These are phyloP conservation scores for Polypterus bichir DNA, from an alignment of 2,113 vertebrate species.

Conservation along the genomic window DNA sequence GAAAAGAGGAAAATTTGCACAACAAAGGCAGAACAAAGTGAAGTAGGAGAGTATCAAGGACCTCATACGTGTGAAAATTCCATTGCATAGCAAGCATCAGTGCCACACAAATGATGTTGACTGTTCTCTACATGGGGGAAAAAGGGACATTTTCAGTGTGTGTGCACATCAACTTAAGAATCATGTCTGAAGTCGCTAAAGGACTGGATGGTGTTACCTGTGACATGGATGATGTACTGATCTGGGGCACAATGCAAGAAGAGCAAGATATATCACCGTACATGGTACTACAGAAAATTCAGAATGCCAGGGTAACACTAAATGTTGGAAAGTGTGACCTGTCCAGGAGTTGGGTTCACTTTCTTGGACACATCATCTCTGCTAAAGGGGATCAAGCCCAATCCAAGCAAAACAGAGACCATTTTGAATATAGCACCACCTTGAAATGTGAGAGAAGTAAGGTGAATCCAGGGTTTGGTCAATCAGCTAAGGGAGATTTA, in stretches of 20 bases:
- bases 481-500: too few relatives aligned
- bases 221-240: conserved; percentile 13
- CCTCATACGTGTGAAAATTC: background rate
- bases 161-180: background rate
- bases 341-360: too few relatives aligned
- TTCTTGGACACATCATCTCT: too few relatives aligned
- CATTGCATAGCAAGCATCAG: background rate
- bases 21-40: background rate
- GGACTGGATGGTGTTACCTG: background rate
- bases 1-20: background rate
- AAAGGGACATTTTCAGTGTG: background rate
- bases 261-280: conserved; percentile 2
- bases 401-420: too few relatives aligned
- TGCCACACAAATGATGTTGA: background rate
- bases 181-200: background rate
- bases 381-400: too few relatives aligned
- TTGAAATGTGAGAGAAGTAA: too few relatives aligned
- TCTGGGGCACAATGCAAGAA: background rate
- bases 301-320: background rate
- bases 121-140: background rate
- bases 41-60: background rate
- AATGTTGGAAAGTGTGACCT: background rate
- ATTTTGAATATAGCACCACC: too few relatives aligned
- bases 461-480: too few relatives aligned
- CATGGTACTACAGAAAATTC: background rate